Base-by-base conservation (phyloP, 2,888 invertebrate genomes). In the Archips crataeganus region DNA sequence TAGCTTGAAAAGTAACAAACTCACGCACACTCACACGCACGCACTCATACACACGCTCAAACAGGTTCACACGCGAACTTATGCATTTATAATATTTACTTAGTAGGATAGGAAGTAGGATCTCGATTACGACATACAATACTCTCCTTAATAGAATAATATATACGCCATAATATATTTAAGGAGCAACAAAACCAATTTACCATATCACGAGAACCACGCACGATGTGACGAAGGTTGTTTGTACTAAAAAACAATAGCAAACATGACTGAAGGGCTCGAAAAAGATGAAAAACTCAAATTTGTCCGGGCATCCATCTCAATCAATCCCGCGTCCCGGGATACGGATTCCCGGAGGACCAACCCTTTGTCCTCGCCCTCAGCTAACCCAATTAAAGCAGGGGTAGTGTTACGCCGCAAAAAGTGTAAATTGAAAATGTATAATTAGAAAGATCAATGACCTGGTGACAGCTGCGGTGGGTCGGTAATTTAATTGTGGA, bases 291-390 rank as follows among this genome's bases (percentile, higher is more conserved):
- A 87, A 89, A 89, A 90, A 87, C 86, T 86, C 82, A 83, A 89
- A 89, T 91, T 90, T 89, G 90, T 87, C 82, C 88, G 92, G 91
- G 90, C 88, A 93, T 94, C 91, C 90, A 92, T 94, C 94, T 93
- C 93, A 92, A 94, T 94, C 94, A 94, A 93, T 93, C 80, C 81
- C 49, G n/a, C n/a, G n/a, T n/a, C 49, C 49, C 13, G 49, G 49
- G 49, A 49, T n/a, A 13, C 6, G 49, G 79, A 78, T 75, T 93
- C 94, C 90, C 93, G 79, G 84, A 91, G 91, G 93, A 88, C 82
- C 85, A 93, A 92, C 94, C 94, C 93, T 92, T 92, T 87, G 79
- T 82, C 82, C 78, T 77, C 85, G 82, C 90, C 90, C 90, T 87
- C 87, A 81, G 77, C 78, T 93, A 93, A 94, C 94, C 93, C 92